Base-by-base conservation (phyloP, 2,113 vertebrate genomes). In the Elgaria multicarinata region DNA sequence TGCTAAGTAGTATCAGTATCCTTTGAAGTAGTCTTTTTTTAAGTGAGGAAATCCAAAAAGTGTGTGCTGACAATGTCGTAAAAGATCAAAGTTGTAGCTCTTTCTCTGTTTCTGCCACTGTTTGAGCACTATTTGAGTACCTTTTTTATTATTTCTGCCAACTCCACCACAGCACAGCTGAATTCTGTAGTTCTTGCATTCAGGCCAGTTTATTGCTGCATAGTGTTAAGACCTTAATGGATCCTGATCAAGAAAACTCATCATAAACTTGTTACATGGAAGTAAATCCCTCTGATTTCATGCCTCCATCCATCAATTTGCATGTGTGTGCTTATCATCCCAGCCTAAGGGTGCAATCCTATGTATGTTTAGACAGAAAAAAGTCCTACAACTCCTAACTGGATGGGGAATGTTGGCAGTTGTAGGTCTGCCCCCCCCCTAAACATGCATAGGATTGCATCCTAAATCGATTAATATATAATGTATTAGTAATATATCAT, bases 51-150 rank as follows among this genome's bases (percentile, higher is more conserved):
- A 77, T 89, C 81, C 55, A 75, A 83, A 82, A 89, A 76, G 80
- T 89, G 72, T 83, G 80, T 86, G 89, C 86, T 46, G 83, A 79
- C 75, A 85, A 24, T 64, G 58, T 67, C 71, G 3, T 83, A 83
- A 83, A 90, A 90, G 89, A 86, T 90, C 76, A 90, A 90, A 90
- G 76, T 28, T 71, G 24, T 46, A 79, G 10, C 28, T n/a, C 58
- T 66, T 76, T 50, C 36, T 76, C 72, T 39, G n/a, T 77, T 44
- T 74, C 79, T 90, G 72, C 81, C 71, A 83, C 88, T 53, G 80
- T 66, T 83, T 28, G 42, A 75, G 71, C n/a, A 46, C 18, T 58
- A 66, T 75, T 75, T 71, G 77, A 89, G 22, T 89, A 33, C 81
- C 42, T 69, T 16, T 69, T 80, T 36, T 44, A 6, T 10, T 36